Evolutionary conservation across 2,888 invertebrate species (phyloP), one percentile per base, ranked within the genome.

Genomic region (Tridacna crocea): DNA sequence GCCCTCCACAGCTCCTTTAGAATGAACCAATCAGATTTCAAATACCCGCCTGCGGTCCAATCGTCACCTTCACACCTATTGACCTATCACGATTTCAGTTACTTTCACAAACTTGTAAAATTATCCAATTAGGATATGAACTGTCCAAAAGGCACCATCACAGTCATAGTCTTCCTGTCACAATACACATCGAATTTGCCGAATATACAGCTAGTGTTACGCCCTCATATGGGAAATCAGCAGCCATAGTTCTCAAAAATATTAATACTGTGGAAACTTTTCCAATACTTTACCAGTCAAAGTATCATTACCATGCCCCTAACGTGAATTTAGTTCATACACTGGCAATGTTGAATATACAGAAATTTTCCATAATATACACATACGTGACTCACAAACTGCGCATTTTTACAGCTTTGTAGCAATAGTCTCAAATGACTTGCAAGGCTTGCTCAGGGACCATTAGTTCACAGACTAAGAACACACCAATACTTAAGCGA

Each of bases 21-120:
- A n/a, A 36, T 66, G 12, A 48, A 26, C 70, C 70, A 70, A 70
- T 70, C 61, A 70, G 51, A 48, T 15, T 15, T 70, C 51, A 22
- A 22, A 48, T 24, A 22, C 51, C 70, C 70, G 70, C 70, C 70
- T 15, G 70, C 70, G 70, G 70, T 70, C 70, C 61, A 61, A 61
- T 61, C 61, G 8, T 36, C 2, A 36, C 36, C 8, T 36, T 4
- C 36, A 36, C 36, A 8, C 36, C 36, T 8, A 8, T 36, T 36
- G 8, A 36, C 36, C 36, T 36, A 36, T 36, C 36, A 36, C 36
- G 36, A 36, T 36, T 36, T 36, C 36, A 2, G 36, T 36, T 36
- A 36, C 36, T 36, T 36, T 36, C 8, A 36, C 36, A 36, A 36
- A 36, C 36, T 36, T 36, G 36, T 36, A 13, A 47, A 27, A 47